Evolutionary conservation across 2,888 invertebrate species (phyloP), one percentile per base, ranked within the genome.

Genomic region (Adelphocoris suturalis): DNA sequence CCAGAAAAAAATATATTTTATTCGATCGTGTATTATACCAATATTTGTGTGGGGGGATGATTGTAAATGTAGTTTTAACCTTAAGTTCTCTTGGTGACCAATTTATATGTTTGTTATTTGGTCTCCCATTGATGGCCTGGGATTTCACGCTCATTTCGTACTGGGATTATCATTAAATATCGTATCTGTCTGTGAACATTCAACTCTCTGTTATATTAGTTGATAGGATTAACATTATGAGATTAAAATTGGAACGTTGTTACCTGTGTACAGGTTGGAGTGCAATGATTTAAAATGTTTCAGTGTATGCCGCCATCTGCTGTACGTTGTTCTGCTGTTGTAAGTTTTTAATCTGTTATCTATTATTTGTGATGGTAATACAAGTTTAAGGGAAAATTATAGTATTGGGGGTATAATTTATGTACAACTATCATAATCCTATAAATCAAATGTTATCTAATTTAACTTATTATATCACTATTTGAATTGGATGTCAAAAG

Each of bases 361-460:
- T 81, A 37, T 14, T 27, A 52, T 52, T 52, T 82, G 52, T 82
- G 48, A 52, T 27, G 48, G 52, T 47, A 13, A 11, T 52, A 47
- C 23, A 52, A 80, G 13, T 47, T 47, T 47, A 47, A 23, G 82
- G 82, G 37, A 82, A 52, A 82, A 19, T 52, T 12, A 82, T 82
- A 47, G 82, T 52, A 52, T 52, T 68, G 16, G 61, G 68, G 68
- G 68, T 23, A 68, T 61, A 16, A 19, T 61, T 76, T 76, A 78
- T 78, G 52, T 19, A 37, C 37, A 37, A 37, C 52, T 82, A 82
- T 52, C 12, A 82, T 82, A 57, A 85, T 85, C 85, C 9, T 37
- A 47, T 75, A 27, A 86, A 86, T 86, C 86, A 86, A 86, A 86
- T 86, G 86, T 86, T 86, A 76, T 48, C 47, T 47, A 27, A 86